Base-by-base conservation (phyloP, 1,140 invertebrate genomes). In the Tribolium madens region DNA sequence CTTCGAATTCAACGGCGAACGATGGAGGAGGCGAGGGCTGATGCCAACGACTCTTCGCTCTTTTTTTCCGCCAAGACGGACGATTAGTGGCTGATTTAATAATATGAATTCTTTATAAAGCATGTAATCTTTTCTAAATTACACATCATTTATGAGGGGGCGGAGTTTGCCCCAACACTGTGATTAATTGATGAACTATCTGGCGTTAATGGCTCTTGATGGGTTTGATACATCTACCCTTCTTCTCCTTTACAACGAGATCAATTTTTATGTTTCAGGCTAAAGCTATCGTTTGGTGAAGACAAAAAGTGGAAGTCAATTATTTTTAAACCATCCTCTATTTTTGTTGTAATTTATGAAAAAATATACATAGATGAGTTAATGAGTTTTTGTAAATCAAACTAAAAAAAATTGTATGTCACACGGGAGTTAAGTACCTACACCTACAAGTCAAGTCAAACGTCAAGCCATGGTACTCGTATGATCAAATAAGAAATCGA, bases 41-140 rank as follows among this genome's bases (percentile, higher is more conserved):
- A 64, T 64, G 57, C 17, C 26, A 7, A 21, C 26, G 10, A 6
- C 18, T 21, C 26, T 64, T 33, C 21, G 17, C 53, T 60, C 53
- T 14, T 64, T 64, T 64, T 64, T 64, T 13, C 5, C 26, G 57
- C 31, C 6, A 72, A 72, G 70, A 72, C 13, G 31, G 21, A 75
- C 81, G 80, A 83, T 83, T 83, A 83, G 82, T 77, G 76, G 72
- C 74, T 81, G 82, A 83, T 83, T 82, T 81, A 83, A 83, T 83
- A 77, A 82, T 83, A 76, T 78, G 79, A 76, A 83, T 80, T 78
- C 79, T 79, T 81, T 82, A 83, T 83, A 83, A 83, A 83, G 76
- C 82, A 78, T 83, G 81, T 83, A 83, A 83, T 83, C 80, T 82
- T 81, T 82, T 82, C 75, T 79, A 83, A 83, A 83, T 83, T 83